Evolutionary conservation across 2,113 vertebrate species (phyloP), one percentile per base, ranked within the genome.

Genomic region (Bostrychus sinensis): DNA sequence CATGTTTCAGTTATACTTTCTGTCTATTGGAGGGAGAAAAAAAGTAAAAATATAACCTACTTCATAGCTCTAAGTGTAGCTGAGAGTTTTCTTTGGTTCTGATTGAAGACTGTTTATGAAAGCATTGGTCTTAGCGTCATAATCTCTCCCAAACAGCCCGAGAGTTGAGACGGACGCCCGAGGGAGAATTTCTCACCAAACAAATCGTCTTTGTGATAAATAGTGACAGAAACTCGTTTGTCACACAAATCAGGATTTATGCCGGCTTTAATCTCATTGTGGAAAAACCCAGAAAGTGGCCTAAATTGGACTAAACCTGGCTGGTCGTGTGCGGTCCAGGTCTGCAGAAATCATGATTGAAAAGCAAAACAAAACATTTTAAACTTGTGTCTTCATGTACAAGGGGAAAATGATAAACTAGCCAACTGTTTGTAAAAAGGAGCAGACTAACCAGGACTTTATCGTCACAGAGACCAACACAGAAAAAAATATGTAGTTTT

Each of bases 201-300:
- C 66, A 56, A 58, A 75, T 45, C 9, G 25, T 30, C 32, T 17
- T 8, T 19, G 53, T 56, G 66, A 80, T 48, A 45, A 75, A 71
- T 9, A 22, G 20, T 59, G 77, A 80, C 46, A 56, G 66, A 70
- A 58, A 16, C 39, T 62, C 66, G 58, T 75, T 63, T 43, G 46
- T 75, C 77, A 63, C 45, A 59, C 57, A 38, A 59, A 63, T 71
- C 1, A 43, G 10, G 54, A 80, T 43, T 46, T 20, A 64, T 60
- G 54, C 17, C 25, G 1, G 51, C 14, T 16, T 59, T 39, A 14
- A 17, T 56, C 28, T 51, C 51, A 3, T 55, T 22, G 62, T 36
- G 43, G 34, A 32, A 41, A n/a, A 46, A 11, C 66, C 28, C 32
- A 22, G 2, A 32, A 59, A 62, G 53, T 36, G 53, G 9, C n/a